Evolutionary conservation across 2,113 vertebrate genomes (phyloP), one percentile per base, ranked within the genome.

Genomic region (Toxotes jaculatrix): DNA sequence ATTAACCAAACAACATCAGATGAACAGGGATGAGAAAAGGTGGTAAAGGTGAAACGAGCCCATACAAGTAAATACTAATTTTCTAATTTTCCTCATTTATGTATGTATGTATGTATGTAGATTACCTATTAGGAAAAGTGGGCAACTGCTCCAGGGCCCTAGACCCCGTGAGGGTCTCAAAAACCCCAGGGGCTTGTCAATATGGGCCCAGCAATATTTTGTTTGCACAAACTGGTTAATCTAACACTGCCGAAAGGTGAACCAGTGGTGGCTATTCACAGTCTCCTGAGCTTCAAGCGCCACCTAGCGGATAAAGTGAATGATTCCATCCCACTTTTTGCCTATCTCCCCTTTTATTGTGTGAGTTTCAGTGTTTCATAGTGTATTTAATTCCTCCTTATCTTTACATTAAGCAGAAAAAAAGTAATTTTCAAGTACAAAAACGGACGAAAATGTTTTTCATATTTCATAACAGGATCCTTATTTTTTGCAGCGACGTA

Each of bases 291-390:
- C 16, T 45, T 51, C 11, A 12, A 60, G 77, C 84, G 86, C 85
- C 90, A 89, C 68, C 92, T 91, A 76, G 79, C 5, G 90, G 85
- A 49, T 61, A 5, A 13, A 42, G 4, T 7, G 1, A 60, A 40
- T 21, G 0, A 27, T 21, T 3, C 42, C 36, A 23, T 0, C 2
- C 5, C 31, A 7, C 23, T 56, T 21, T 57, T 5, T 14, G 6
- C 6, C 19, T 16, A 3, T 27, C 9, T 43, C 2, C 7, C 11
- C 36, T 42, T 71, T 23, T 42, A 19, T 42, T 34, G 23, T 1
- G 23, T 16, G 14, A 17, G 45, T 53, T n/a, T 21, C 45, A 17
- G 14, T 11, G 53, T 10, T 55, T 55, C 53, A 27, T 12, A 27
- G 7, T 11, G 21, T 23, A 53, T 5, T 40, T 2, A 9, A 40